Evolutionary conservation across 1,140 invertebrate genomes (phyloP), one percentile per base, ranked within the genome.

Genomic region (Magallana angulata): DNA sequence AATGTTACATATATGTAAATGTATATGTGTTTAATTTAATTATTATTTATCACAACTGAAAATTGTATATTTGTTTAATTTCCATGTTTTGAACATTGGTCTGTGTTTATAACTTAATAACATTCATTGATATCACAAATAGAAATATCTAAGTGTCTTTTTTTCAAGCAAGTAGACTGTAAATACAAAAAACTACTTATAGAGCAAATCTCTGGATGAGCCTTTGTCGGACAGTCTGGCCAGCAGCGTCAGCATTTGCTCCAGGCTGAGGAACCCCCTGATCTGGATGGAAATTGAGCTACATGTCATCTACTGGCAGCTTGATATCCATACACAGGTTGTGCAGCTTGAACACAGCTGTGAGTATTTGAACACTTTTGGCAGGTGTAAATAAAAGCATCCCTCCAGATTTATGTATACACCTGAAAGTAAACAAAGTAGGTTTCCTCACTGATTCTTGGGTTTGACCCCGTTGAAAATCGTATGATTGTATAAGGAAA

Each of bases 361-460:
- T 81, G 14, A 81, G n/a, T 14, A 81, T 57, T 30, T 48, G 18
- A 14, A 57, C 76, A 81, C 30, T 48, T 81, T 57, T 81, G 18
- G 30, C 76, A 81, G 76, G 76, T 8, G 7, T 81, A 30, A 81
- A 81, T 81, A 57, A 57, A 48, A 81, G 48, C 24, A 30, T 36
- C 48, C 71, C 71, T 18, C 76, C 76, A 81, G 76, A 48, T 81
- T 81, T 81, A 81, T 81, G 76, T 57, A 81, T 48, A 16, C 76
- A 81, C 76, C 76, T 81, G 30, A 30, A 80, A 8, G 16, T 30
- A 30, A 81, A 81, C 18, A 81, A 80, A n/a, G 30, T 48, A 48
- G 36, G 36, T 48, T 48, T 48, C 36, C 36, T 48, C 36, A 81
- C 8, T 36, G 30, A 48, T 48, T 48, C 36, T 48, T 48, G 36